A percentile compares a stretch with the other conserved stretches of the same genome.
phyloP scores from a whole-genome alignment of 1,140 invertebrate genomes.

The Ladona fulva region DNA sequence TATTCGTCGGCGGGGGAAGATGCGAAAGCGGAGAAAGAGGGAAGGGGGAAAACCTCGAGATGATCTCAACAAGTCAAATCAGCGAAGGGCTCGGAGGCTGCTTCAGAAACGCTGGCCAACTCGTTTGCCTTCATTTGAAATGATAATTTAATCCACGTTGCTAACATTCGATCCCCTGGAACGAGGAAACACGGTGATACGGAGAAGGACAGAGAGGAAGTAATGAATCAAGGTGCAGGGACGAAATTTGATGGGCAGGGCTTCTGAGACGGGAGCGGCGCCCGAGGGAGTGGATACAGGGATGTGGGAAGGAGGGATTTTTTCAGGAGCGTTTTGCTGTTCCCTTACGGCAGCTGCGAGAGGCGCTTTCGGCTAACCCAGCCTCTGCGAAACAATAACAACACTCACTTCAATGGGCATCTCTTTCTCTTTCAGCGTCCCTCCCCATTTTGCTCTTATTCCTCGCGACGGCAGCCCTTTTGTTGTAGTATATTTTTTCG shows the following conservation, averaged over 20 bases:
- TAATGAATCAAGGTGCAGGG: neutral
- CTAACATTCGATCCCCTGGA: neutral
- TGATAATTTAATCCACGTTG: neutral
- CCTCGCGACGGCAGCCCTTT: too few species aligned
- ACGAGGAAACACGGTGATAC: neutral
- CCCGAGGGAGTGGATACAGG: neutral
- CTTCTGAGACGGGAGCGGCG: neutral
- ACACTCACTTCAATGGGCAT: neutral
- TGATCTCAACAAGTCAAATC: neutral
- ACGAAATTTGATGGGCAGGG: neutral
- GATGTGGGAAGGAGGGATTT: neutral
- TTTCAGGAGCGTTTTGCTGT: neutral
- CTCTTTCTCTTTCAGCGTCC: too few species aligned
- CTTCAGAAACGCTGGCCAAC: neutral
- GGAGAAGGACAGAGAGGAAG: neutral
- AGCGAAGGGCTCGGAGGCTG: neutral
- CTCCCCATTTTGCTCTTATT: too few species aligned
- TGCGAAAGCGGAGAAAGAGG: neutral
- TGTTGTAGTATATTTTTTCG: too few species aligned
- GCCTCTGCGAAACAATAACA: neutral
- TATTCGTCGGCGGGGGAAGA: neutral
- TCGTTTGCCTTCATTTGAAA: neutral
- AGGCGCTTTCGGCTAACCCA: neutral
- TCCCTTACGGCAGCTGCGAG: neutral
- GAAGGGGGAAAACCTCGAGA: neutral